Evolutionary conservation across 1,140 invertebrate genomes (phyloP).

Genomic region (Bombus confusus): DNA sequence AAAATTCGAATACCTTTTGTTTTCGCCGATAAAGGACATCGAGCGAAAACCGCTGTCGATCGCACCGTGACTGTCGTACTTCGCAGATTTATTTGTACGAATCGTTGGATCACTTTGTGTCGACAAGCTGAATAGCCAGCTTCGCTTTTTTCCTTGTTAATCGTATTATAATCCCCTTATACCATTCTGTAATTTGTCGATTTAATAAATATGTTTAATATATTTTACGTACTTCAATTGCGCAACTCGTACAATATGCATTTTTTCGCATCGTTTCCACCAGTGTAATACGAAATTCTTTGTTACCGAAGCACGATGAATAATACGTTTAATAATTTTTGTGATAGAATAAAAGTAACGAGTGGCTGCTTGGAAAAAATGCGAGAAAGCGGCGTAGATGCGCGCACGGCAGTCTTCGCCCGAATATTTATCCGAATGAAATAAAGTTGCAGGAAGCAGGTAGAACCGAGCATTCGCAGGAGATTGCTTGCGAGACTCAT

Average conservation of each 20-base stretch:
- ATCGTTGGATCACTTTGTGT: background rate
- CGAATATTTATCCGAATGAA: slow-evolving; percentile 68
- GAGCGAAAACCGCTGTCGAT: background rate
- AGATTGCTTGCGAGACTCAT: slow-evolving; percentile 46
- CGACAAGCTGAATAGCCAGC: background rate
- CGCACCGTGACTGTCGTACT: background rate
- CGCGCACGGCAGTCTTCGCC: background rate
- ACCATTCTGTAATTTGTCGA: background rate
- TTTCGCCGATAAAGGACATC: background rate
- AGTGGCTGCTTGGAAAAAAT: background rate
- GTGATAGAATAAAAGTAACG: background rate
- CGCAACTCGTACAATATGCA: background rate
- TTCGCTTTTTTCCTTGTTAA: too few relatives aligned
- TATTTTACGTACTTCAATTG: background rate
- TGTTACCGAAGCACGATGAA: background rate
- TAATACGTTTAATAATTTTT: background rate
- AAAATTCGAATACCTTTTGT: background rate
- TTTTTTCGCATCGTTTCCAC: background rate
- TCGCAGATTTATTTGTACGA: background rate
- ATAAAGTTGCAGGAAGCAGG: slow-evolving; percentile 61
- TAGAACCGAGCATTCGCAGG: slow-evolving; percentile 59
- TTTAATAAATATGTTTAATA: background rate
- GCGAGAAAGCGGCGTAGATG: background rate
- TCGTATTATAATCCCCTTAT: background rate
- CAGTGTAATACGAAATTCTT: background rate